phyloP scores from a whole-genome alignment of 2,797 vertebrate species.

The Meda fulgida region DNA sequence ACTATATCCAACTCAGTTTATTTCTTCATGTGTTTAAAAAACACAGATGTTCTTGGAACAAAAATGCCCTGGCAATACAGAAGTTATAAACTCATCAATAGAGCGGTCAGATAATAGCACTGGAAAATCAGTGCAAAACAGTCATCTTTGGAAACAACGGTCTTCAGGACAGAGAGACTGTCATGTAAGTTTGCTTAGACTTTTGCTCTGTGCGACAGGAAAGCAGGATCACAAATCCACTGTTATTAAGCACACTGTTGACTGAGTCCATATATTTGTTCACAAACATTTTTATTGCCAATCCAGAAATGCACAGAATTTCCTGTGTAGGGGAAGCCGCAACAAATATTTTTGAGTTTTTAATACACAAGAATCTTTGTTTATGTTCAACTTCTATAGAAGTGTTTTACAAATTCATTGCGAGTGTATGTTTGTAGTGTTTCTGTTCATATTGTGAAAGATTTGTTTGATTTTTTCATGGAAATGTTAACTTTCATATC shows the following conservation, averaged over 20 bases:
- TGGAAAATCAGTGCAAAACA: constrained; percentile 9
- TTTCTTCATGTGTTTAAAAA: constrained; percentile 28
- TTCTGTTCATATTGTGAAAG: not conserved
- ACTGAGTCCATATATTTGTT: not conserved
- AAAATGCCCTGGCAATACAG: not conserved
- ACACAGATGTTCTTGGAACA: constrained; percentile 37
- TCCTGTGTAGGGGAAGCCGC: not conserved
- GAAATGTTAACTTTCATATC: not conserved
- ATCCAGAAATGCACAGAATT: constrained; percentile 10
- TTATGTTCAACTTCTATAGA: not conserved
- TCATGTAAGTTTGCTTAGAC: not conserved
- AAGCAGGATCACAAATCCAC: not conserved
- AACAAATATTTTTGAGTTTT: not conserved
- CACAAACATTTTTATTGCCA: not conserved
- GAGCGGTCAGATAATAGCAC: not conserved
- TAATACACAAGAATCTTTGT: not conserved
- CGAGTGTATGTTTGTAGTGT: not conserved
- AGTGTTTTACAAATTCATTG: not conserved
- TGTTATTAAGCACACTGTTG: not conserved
- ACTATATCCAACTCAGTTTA: not conserved
- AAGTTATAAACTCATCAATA: not conserved
- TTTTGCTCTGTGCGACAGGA: not conserved
- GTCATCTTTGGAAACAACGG: not conserved
- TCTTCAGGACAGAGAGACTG: not conserved
- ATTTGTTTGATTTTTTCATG: not conserved